Conservation (phyloP, 2,113 vertebrate species). For the Cyprinodon brontotheroides region DNA sequence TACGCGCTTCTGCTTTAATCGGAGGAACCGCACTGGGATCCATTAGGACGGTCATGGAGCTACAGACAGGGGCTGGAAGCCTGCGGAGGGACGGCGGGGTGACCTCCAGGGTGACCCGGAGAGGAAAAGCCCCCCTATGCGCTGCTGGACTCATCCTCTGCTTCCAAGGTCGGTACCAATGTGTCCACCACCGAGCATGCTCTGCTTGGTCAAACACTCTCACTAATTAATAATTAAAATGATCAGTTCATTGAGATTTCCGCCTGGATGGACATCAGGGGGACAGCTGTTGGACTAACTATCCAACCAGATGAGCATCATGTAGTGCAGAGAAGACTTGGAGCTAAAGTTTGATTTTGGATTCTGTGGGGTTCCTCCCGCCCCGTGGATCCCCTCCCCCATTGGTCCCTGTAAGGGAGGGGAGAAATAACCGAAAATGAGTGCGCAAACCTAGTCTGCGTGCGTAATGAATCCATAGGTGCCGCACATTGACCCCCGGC, state of each 20-base stretch:
- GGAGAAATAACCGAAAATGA: background rate
- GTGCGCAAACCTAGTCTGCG: background rate
- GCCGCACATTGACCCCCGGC: too few species aligned
- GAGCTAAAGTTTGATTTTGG: slow-evolving; percentile 19
- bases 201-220: background rate
- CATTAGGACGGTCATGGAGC: slow-evolving; percentile 57
- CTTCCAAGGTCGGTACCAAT: slow-evolving; percentile 70
- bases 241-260: background rate
- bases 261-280: background rate
- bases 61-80: slow-evolving; percentile 31
- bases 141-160: slow-evolving; percentile 59
- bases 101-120: slow-evolving; percentile 31
- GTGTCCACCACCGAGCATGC: background rate
- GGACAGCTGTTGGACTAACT: too few species aligned
- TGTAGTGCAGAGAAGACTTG: background rate
- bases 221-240: slow-evolving; percentile 1
- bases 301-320: background rate
- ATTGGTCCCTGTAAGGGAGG: slow-evolving; percentile 3
- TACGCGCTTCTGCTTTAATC: slow-evolving; percentile 10
- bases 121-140: slow-evolving; percentile 43
- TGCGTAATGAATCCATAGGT: background rate
- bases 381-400: slow-evolving; percentile 41
- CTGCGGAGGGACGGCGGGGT: slow-evolving; percentile 44
- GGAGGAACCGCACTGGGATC: background rate
- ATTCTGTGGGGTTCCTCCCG: slow-evolving; percentile 19